Evolutionary conservation across 1,140 invertebrate genomes (phyloP), one percentile per base, ranked within the genome.

Genomic region (Pseudomyrmex flavicornis): DNA sequence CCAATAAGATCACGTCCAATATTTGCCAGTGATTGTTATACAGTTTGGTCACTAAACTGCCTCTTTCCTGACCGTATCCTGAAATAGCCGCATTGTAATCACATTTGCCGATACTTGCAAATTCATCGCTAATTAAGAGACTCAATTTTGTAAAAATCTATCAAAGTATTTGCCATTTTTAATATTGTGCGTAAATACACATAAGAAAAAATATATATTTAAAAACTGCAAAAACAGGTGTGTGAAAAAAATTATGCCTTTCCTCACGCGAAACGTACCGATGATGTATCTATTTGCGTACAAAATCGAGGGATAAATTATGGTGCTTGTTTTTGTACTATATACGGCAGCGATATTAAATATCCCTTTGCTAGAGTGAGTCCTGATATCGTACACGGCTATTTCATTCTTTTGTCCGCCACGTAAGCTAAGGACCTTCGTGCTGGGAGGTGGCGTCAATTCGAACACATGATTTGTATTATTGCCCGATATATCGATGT

Each of bases 241-340:
- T 35, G 9, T 9, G 63, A 63, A 54, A 50, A 58, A 68, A 9
- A 76, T 92, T 91, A 90, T 92, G 35, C 7, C 35, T 35, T 35
- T 35, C 5, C 35, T 35, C 35, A 7, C 35, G 35, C 5, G 0
- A 35, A 35, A 35, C 35, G 35, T 35, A 93, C 98, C 98, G 76
- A 97, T 95, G 2, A 98, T 95, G 93, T 97, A 98, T 91, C 98
- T 96, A 91, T 97, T 97, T 3, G 97, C 97, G 92, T 96, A 95
- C 1, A 99, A 83, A 15, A 96, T 93, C 1, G 98, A 97, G 82
- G 96, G 96, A 80, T 95, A 94, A 66, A 94, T 94, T 22, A 96
- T 93, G 94, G 91, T 87, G 89, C 95, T 93, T 93, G 91, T 91
- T 91, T 93, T 89, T 88, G 88, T 88, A 15, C 89, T 91, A 87